A percentile compares a stretch with the other conserved stretches of the same genome.
Evolutionary conservation across 1,140 invertebrate species (phyloP).

Genomic region (Drosophila simulans): DNA sequence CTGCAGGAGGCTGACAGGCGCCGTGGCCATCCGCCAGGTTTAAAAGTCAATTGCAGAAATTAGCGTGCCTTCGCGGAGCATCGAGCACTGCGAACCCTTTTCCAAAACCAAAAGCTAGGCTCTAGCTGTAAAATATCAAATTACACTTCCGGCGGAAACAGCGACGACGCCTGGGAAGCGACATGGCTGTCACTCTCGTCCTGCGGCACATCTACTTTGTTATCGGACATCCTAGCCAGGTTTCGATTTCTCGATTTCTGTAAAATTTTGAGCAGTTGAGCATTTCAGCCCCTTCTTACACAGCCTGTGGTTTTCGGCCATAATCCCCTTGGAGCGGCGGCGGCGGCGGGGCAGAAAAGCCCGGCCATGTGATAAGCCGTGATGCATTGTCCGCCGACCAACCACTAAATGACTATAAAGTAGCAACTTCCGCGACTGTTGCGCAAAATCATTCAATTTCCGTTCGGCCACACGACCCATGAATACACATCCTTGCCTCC

Average conservation of each 20-base stretch:
- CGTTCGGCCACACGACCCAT: conserved; percentile 71
- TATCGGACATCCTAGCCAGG: conserved; percentile 75
- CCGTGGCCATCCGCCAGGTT: conserved; percentile 21
- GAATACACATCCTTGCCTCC: conserved; percentile 23
- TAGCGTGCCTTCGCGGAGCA: conserved; percentile 39
- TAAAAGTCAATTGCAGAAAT: conserved; percentile 79
- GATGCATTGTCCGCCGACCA: conserved; percentile 72
- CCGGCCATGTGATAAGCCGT: conserved; percentile 51
- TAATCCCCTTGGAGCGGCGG: conserved; percentile 68
- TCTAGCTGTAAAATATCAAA: conserved; percentile 80
- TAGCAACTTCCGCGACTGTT: conserved; percentile 83
- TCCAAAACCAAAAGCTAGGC: conserved; percentile 8
- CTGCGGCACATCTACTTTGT: conserved; percentile 70
- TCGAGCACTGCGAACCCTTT: conserved; percentile 48
- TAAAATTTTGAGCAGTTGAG: conserved; percentile 53
- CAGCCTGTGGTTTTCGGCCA: conserved; percentile 37
- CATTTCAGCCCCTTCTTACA: neutral
- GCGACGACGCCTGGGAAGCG: conserved; percentile 59
- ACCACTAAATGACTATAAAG: conserved; percentile 84
- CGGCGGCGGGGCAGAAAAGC: conserved; percentile 11
- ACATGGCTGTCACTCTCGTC: conserved; percentile 50
- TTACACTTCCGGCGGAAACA: conserved; percentile 83
- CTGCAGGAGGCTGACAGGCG: conserved; percentile 38
- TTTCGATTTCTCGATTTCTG: conserved; percentile 43
- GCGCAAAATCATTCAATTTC: conserved; percentile 84